These are phyloP conservation scores for Acanthosepion esculentum DNA, from an alignment of 2,888 invertebrate species.

Conservation along the genomic window DNA sequence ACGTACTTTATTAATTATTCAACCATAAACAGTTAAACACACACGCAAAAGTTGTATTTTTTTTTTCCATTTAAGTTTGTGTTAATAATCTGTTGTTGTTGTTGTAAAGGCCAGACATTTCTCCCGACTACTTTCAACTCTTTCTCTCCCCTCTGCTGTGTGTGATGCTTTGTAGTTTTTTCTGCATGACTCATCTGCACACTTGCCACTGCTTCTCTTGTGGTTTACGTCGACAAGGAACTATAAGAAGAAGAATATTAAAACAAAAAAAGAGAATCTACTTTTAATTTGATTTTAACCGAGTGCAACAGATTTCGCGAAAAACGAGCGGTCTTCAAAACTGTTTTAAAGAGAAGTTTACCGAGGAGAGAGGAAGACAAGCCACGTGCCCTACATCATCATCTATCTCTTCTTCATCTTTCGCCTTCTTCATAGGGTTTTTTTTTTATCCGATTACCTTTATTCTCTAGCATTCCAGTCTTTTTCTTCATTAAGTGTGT, in stretches of 20 bases:
- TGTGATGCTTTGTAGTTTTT: background rate
- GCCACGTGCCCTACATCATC: background rate
- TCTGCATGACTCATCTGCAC: slow-evolving; percentile 4
- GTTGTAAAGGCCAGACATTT: too few species aligned
- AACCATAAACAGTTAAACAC: too few species aligned
- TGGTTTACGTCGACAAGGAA: background rate
- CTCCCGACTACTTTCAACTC: too few species aligned
- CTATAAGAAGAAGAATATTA: background rate
- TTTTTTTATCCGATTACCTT: background rate
- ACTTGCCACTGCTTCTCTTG: background rate
- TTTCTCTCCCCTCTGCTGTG: background rate
- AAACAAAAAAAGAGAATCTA: background rate
- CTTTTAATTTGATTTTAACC: background rate
- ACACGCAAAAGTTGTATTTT: too few species aligned
- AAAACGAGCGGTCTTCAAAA: background rate
- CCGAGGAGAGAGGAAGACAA: background rate
- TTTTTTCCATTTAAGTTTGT: too few species aligned
- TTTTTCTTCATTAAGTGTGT: background rate
- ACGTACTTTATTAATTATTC: too few species aligned
- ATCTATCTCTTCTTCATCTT: too few species aligned
- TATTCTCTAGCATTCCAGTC: background rate
- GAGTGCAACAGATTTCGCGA: background rate
- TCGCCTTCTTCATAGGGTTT: background rate
- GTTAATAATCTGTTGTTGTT: too few species aligned
- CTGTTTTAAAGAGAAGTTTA: background rate